Percentiles rank a stretch among this genome's conserved stretches.
These are phyloP conservation scores for Gerris lacustris DNA, from an alignment of 2,888 invertebrate species.

Conservation along the genomic window DNA sequence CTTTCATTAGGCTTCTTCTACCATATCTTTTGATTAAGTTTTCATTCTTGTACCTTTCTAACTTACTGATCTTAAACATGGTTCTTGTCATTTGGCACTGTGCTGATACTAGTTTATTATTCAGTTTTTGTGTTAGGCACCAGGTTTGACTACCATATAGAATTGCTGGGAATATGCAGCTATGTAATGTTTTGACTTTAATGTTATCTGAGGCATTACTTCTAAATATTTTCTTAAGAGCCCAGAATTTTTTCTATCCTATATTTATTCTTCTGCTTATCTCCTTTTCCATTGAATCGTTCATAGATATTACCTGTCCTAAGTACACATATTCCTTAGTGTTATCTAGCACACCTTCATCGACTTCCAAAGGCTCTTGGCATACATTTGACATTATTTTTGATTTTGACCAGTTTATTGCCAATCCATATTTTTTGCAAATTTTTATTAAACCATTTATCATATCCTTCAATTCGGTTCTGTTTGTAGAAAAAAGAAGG, in stretches of 20 bases:
- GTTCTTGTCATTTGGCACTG: slow-evolving; percentile 7
- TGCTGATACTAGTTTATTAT: slow-evolving; percentile 3
- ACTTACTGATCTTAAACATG: not conserved
- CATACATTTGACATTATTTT: slow-evolving; percentile 12
- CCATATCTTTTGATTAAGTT: not conserved
- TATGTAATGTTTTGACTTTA: not conserved
- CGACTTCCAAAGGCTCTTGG: not conserved
- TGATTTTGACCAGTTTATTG: slow-evolving; percentile 10
- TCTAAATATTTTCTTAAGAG: slow-evolving; percentile 3
- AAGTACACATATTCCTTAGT: slow-evolving; percentile 4
- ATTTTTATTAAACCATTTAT: not conserved
- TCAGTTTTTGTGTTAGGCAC: slow-evolving; percentile 2
- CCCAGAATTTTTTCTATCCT: not conserved
- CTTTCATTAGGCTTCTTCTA: not conserved
- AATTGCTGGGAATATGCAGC: slow-evolving; percentile 3
- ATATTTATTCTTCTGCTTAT: slow-evolving; percentile 2
- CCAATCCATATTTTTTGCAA: slow-evolving; percentile 10
- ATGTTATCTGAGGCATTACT: slow-evolving; percentile 3
- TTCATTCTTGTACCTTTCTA: not conserved
- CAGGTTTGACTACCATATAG: slow-evolving; percentile 7
- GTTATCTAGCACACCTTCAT: not conserved
- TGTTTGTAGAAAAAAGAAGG: not conserved
- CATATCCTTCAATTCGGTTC: slow-evolving; percentile 7
- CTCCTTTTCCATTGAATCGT: slow-evolving; percentile 1
- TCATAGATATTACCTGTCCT: slow-evolving; percentile 3